These are phyloP conservation scores for Cossypha polioptera DNA, from an alignment of 2,797 vertebrate species.

Conservation along the genomic window DNA sequence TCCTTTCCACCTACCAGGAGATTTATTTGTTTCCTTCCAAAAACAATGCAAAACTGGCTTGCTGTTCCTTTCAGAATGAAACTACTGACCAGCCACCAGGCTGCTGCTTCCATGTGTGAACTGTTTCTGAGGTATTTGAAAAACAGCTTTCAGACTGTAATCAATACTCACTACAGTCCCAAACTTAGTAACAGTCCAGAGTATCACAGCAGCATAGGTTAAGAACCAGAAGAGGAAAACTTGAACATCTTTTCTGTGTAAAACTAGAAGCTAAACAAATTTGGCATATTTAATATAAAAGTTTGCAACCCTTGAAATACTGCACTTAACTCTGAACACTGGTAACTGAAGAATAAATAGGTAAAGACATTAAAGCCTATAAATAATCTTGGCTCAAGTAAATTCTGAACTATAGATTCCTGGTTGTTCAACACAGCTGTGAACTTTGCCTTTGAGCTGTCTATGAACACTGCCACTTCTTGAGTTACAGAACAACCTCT, in stretches of 20 bases:
- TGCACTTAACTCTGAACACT: neutral
- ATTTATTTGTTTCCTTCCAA: neutral
- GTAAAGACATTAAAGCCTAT: neutral
- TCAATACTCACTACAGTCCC: neutral
- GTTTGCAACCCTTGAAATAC: neutral
- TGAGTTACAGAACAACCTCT: neutral
- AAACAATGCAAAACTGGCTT: neutral
- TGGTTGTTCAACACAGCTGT: neutral
- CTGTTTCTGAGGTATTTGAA: neutral
- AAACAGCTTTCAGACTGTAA: neutral
- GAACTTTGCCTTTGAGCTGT: neutral
- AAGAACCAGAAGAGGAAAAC: neutral
- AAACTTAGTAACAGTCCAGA: neutral
- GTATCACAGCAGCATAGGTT: neutral
- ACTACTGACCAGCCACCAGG: neutral
- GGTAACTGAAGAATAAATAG: neutral
- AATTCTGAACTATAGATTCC: neutral
- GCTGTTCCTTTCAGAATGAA: neutral
- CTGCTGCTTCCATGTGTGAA: neutral
- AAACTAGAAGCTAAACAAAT: neutral
- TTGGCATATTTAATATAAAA: neutral
- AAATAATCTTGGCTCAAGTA: neutral
- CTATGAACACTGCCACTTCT: neutral
- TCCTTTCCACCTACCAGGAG: neutral
- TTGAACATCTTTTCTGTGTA: neutral